Evolutionary conservation across 2,113 vertebrate genomes (phyloP), one percentile per base, ranked within the genome.

Genomic region (Typhlomys cinereus): DNA sequence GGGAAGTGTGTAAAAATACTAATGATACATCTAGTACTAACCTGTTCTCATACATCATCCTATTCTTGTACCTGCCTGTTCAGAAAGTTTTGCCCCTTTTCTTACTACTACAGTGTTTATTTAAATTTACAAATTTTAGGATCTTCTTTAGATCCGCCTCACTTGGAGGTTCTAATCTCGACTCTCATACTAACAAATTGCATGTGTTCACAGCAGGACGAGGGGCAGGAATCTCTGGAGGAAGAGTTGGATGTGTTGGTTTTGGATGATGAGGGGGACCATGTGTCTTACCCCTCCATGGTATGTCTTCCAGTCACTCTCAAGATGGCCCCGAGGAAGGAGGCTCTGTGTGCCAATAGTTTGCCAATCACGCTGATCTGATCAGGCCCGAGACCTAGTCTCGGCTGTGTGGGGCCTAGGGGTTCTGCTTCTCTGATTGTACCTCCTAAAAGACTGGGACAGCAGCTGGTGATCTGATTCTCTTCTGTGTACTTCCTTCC

Each of bases 141-240:
- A 18, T 54, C 39, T 82, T 69, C 62, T 39, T 34, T 76, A 29
- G 70, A 41, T 76, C 75, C 81, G 61, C 90, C 67, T 61, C 39
- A 61, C 31, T 80, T 34, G 46, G 9, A 62, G 0, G n/a, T 76
- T 90, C 15, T 90, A 80, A 4, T 75, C 66, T 3, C 5, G 76
- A 25, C 50, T 88, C n/a, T 50, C 82, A 23, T 91, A 98, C 98
- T 98, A 98, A 98, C 97, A 96, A 95, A 44, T 67, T 86, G 79
- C 44, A 0, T 98, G 95, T 98, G 94, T 98, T 98, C 95, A 98
- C 97, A 97, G 97, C 97, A 98, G 97, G 98, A 98, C 91, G 96
- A 98, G 97, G 97, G 98, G 96, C 97, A 98, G 95, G 97, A 98
- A 41, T 95, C 36, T 1, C 96, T 96, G 95, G 92, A 97, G 93